Percentiles rank a stretch among this genome's conserved stretches.
phyloP scores from a whole-genome alignment of 2,888 invertebrate species.

The Watsonalla binaria region DNA sequence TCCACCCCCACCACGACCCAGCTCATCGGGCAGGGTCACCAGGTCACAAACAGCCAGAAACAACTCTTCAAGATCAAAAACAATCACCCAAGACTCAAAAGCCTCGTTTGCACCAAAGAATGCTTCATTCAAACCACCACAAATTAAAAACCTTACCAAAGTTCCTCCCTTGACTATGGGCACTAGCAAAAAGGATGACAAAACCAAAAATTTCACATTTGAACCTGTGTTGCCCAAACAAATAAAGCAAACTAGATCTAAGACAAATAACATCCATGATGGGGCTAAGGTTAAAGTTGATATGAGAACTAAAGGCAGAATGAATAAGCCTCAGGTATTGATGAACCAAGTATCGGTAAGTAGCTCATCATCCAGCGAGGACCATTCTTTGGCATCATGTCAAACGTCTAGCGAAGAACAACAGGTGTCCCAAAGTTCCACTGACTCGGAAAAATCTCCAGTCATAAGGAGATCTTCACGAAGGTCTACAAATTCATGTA shows the following conservation, averaged over 20 bases:
- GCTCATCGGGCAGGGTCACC: slow-evolving; percentile 56
- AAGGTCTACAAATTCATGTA: slow-evolving; percentile 14
- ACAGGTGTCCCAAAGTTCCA: not conserved
- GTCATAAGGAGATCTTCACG: slow-evolving; percentile 5
- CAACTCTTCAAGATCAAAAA: slow-evolving; percentile 7
- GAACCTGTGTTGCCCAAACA: slow-evolving; percentile 28
- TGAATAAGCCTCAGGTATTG: not conserved
- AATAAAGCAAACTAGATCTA: slow-evolving; percentile 16
- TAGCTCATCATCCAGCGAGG: not conserved
- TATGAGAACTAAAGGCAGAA: not conserved
- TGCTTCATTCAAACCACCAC: slow-evolving; percentile 73
- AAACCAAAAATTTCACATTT: slow-evolving; percentile 32
- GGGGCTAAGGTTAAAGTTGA: slow-evolving; percentile 11
- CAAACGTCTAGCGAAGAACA: not conserved
- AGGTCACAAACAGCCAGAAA: slow-evolving; percentile 45
- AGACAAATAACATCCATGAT: slow-evolving; percentile 13
- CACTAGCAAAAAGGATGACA: slow-evolving; percentile 20
- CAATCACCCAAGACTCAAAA: slow-evolving; percentile 11
- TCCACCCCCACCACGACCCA: slow-evolving; percentile 47
- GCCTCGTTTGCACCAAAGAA: slow-evolving; percentile 74
- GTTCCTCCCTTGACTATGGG: slow-evolving; percentile 32
- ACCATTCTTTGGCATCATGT: not conserved
- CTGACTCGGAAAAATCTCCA: slow-evolving; percentile 2
- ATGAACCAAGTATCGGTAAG: not conserved
- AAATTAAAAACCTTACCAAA: slow-evolving; percentile 34